Evolutionary conservation across 2,113 vertebrate species (phyloP), one percentile per base, ranked within the genome.

Genomic region (Xiphorhynchus elegans): DNA sequence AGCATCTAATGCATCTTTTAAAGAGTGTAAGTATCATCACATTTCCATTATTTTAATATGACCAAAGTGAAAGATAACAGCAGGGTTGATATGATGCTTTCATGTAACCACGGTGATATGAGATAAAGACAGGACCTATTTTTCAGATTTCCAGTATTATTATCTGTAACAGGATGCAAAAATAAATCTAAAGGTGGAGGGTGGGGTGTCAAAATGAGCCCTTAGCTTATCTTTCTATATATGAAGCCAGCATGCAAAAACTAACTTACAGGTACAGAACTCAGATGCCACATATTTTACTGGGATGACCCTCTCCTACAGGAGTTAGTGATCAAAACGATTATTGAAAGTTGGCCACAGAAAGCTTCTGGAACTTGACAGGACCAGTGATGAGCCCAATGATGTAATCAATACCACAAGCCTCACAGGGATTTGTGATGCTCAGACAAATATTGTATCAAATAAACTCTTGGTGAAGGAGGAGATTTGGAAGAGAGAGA

Each of bases 41-140:
- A 90, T 82, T 93, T 84, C 66, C 53, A 81, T 94, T 90, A 93
- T 87, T 96, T 95, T 86, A 93, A 90, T 90, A 89, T 35, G 23
- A 17, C 19, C 56, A 62, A 92, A 92, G 15, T 56, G 56, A 90
- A 92, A 87, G 76, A 63, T 58, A 94, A 73, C 63, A 90, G 63
- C 31, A 59, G 24, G 79, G 31, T 29, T 1, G 9, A 94, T 84
- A 92, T 7, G 52, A 81, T 75, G n/a, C 28, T 67, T 83, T 81
- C 83, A 64, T 60, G 94, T 62, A 92, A 89, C 75, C 64, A 92
- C 52, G 60, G 76, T 84, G 83, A 94, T 84, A 81, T 1, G 17
- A 88, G 82, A 90, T 37, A 85, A 81, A 92, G 42, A 86, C 42
- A 84, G 26, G 17, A 95, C 44, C 15, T 89, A 39, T 56, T 87